phyloP scores from a whole-genome alignment of 2,797 vertebrate species.

The Falco rusticolus region DNA sequence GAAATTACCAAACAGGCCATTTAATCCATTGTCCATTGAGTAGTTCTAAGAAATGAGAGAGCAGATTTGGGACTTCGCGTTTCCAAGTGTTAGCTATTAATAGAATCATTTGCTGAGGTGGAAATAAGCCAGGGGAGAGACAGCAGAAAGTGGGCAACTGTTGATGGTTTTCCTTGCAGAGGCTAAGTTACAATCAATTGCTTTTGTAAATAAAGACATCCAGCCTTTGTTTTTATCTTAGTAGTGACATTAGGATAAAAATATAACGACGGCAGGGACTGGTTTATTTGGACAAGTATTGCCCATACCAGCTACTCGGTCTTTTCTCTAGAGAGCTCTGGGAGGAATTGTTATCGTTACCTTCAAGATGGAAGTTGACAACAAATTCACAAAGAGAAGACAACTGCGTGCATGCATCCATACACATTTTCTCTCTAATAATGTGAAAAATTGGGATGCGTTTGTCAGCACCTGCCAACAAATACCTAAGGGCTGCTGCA shows the following conservation, averaged over 20 bases:
- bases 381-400: neutral
- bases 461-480: neutral
- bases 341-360: neutral
- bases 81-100: neutral
- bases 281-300: neutral
- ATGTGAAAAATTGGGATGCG: neutral
- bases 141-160: neutral
- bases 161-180: neutral
- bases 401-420: fast-evolving
- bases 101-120: neutral
- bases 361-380: neutral
- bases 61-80: neutral
- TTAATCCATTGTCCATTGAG: neutral
- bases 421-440: neutral
- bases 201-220: neutral
- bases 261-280: neutral
- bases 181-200: neutral
- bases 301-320: neutral
- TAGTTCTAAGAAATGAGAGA: neutral
- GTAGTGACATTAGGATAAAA: neutral
- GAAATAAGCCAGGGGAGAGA: neutral
- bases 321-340: neutral
- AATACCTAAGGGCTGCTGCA: neutral
- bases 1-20: neutral
- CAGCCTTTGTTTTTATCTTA: neutral